phyloP scores from a whole-genome alignment of 2,113 vertebrate species.

The Petromus typicus region DNA sequence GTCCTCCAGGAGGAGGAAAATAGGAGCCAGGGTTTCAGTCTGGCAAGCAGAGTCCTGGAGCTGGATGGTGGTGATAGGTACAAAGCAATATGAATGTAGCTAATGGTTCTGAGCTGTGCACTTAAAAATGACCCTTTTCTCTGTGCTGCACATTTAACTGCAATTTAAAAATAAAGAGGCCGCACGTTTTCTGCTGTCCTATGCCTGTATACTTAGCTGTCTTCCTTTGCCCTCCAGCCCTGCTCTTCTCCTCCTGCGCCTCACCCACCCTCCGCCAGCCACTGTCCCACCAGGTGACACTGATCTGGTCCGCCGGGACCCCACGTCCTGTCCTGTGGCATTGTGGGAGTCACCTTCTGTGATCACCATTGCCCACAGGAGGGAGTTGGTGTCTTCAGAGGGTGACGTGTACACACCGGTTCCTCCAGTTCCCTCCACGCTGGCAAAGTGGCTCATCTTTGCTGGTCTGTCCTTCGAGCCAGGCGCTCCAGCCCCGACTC shows the following conservation, averaged over 20 bases:
- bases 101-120: not conserved
- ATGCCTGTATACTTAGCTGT: accelerated
- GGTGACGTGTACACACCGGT: not conserved
- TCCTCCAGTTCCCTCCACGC: not conserved
- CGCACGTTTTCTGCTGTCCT: accelerated
- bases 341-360: not conserved
- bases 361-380: not conserved
- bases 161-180: not conserved
- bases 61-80: accelerated
- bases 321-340: not conserved
- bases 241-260: not conserved
- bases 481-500: not conserved
- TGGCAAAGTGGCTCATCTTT: not conserved
- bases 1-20: no score
- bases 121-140: not conserved
- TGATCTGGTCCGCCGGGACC: no score
- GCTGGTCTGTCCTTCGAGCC: not conserved
- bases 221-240: not conserved
- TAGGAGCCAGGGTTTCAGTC: not conserved
- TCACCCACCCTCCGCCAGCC: accelerated
- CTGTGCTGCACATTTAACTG: not conserved
- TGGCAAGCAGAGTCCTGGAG: not conserved
- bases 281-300: accelerated
- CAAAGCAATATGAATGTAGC: accelerated
- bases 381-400: not conserved